A percentile compares a stretch with the other conserved stretches of the same genome.
Evolutionary conservation across 2,113 vertebrate genomes (phyloP).

Genomic region (Donacobius atricapilla): DNA sequence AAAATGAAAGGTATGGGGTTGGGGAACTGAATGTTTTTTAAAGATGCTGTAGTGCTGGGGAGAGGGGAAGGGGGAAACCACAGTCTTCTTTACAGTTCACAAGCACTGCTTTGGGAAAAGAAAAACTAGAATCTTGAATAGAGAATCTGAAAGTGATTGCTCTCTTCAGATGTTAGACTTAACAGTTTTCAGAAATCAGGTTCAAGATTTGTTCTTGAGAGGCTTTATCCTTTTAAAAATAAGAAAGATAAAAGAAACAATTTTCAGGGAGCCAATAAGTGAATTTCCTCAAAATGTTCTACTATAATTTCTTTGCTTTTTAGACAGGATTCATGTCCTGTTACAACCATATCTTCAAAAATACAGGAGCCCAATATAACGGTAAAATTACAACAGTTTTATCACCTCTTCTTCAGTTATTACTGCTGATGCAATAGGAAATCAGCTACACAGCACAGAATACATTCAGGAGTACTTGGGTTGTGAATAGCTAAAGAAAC

Average conservation of each 20-base stretch:
- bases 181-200: neutral
- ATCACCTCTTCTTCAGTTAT: neutral
- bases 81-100: neutral
- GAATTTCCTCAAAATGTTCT: neutral
- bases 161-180: neutral
- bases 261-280: neutral
- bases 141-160: neutral
- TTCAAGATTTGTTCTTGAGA: neutral
- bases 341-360: neutral
- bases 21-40: neutral
- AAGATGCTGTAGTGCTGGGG: neutral
- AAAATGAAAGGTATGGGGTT: neutral
- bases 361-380: neutral
- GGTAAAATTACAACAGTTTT: neutral
- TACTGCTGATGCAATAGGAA: neutral
- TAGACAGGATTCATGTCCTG: neutral
- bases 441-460: neutral
- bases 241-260: neutral
- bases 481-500: neutral
- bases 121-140: neutral
- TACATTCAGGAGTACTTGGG: neutral
- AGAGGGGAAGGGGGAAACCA: fast-evolving
- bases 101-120: neutral
- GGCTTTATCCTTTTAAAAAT: neutral
- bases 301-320: neutral